Conservation (phyloP, 35 echinoderm and acorn worm genomes). For the Apostichopus parvimensis region DNA sequence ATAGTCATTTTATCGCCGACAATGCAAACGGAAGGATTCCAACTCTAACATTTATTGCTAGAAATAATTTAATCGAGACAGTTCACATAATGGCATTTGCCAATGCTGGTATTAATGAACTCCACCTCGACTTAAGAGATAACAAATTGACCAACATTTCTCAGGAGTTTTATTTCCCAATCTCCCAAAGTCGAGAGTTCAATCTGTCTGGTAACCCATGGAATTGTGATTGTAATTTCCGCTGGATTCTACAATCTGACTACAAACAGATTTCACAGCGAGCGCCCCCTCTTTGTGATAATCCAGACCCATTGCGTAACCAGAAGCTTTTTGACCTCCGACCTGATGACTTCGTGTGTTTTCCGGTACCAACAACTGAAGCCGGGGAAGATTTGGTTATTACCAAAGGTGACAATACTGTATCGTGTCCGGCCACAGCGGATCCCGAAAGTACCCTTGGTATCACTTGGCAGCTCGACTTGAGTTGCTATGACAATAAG, state of each 20-base stretch:
- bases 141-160: slow-evolving; percentile 34
- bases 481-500: not conserved
- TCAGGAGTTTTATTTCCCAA: slow-evolving; percentile 2
- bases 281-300: slow-evolving; percentile 3
- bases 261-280: not conserved
- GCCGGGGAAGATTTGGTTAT: not conserved
- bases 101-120: not conserved
- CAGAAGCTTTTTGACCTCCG: slow-evolving; percentile 1
- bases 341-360: slow-evolving; percentile 19
- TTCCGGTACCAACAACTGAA: not conserved
- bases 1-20: not conserved
- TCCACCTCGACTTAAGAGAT: slow-evolving; percentile 1
- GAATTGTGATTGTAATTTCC: slow-evolving; percentile 44
- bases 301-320: not conserved
- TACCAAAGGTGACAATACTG: slow-evolving; percentile 4
- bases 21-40: not conserved
- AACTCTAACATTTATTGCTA: not conserved
- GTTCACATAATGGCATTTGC: slow-evolving; percentile 16
- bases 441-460: slow-evolving; percentile 20
- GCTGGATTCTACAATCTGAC: slow-evolving; percentile 17
- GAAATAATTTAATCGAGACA: not conserved
- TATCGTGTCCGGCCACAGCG: slow-evolving; percentile 23
- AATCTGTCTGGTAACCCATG: slow-evolving; percentile 40
- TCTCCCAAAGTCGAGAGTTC: slow-evolving; percentile 10
- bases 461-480: slow-evolving; percentile 8